Evolutionary conservation across 2,113 vertebrate species (phyloP).

Genomic region (Delphinus delphis): DNA sequence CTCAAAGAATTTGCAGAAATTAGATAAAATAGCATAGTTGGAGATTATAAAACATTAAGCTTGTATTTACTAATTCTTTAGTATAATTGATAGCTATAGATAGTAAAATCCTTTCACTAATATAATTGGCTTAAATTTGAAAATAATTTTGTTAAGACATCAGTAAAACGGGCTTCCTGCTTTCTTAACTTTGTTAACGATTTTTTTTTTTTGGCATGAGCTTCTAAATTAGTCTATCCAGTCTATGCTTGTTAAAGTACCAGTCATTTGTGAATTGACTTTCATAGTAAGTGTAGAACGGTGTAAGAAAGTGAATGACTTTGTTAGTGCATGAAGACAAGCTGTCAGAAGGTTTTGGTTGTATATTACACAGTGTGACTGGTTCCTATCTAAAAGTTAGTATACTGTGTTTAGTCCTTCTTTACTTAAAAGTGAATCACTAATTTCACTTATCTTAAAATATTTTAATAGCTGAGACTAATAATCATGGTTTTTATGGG

Average conservation of each 20-base stretch:
- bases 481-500: constrained; percentile 83
- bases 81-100: constrained; percentile 55
- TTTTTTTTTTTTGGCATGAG: constrained; percentile 75
- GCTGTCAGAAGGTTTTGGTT: constrained; percentile 58
- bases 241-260: constrained; percentile 73
- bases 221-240: constrained; percentile 73
- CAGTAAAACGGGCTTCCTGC: constrained; percentile 69
- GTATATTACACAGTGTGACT: constrained; percentile 59
- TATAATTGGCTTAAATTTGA: constrained; percentile 72
- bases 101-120: constrained; percentile 63
- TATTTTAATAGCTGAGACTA: constrained; percentile 85
- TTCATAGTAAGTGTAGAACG: constrained; percentile 48
- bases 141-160: constrained; percentile 68
- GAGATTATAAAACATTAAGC: constrained; percentile 55
- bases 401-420: constrained; percentile 56
- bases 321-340: constrained; percentile 66
- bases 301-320: constrained; percentile 59
- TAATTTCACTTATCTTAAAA: constrained; percentile 84
- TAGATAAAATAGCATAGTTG: constrained; percentile 52
- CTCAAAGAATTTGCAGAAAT: constrained; percentile 53
- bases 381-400: constrained; percentile 75
- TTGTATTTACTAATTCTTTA: constrained; percentile 62
- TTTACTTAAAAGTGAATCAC: constrained; percentile 80
- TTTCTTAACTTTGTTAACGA: constrained; percentile 73
- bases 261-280: constrained; percentile 76